A percentile compares a stretch with the other conserved stretches of the same genome.
Evolutionary conservation across 64 coral and sea anemone genomes (phyloP).

Genomic region (Stichodactyla helianthus): DNA sequence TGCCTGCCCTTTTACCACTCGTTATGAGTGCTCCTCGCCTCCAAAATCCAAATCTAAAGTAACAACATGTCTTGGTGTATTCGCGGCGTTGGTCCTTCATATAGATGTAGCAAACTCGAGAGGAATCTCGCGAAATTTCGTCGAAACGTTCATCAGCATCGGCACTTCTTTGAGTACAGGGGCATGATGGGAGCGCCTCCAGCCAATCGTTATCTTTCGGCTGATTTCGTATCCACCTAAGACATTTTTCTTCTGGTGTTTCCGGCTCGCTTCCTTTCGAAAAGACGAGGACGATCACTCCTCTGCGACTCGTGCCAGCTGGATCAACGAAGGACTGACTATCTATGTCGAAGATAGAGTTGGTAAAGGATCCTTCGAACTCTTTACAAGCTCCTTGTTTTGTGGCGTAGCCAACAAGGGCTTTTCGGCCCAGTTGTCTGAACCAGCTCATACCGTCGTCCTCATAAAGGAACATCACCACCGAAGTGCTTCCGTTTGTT

Average conservation of each 20-base stretch:
- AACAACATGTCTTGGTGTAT: constrained; percentile 38
- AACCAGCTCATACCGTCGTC: constrained; percentile 42
- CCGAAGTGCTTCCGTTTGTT: constrained; percentile 17
- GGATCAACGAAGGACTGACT: constrained; percentile 2
- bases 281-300: constrained; percentile 27
- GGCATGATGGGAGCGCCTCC: background rate
- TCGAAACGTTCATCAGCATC: background rate
- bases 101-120: background rate
- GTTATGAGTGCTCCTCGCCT: constrained; percentile 13
- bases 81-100: background rate
- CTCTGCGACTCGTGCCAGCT: background rate
- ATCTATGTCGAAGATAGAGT: constrained; percentile 45
- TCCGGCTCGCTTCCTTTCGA: background rate
- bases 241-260: constrained; percentile 34
- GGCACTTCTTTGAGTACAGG: background rate
- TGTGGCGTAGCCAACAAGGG: constrained; percentile 34
- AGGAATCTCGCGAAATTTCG: background rate
- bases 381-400: constrained; percentile 1
- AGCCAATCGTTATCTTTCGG: background rate
- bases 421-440: constrained; percentile 3
- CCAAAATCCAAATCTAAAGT: constrained; percentile 9
- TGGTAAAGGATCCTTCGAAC: constrained; percentile 20
- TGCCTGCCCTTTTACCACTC: background rate
- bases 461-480: constrained; percentile 31
- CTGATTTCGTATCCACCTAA: constrained; percentile 24